Percentiles rank a stretch among this genome's conserved stretches.
phyloP scores from a whole-genome alignment of 2,888 invertebrate species.

The Spodoptera littoralis region DNA sequence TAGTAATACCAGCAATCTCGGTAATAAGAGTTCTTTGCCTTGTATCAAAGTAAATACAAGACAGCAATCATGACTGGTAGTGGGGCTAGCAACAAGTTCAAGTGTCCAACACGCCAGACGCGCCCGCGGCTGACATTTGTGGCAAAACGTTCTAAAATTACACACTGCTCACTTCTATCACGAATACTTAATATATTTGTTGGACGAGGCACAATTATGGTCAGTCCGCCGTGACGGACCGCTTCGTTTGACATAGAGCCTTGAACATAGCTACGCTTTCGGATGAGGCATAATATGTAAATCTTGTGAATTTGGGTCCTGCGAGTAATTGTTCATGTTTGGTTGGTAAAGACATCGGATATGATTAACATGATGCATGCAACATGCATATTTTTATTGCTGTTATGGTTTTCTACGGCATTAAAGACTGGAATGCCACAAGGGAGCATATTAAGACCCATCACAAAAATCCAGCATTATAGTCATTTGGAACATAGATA shows the following conservation, averaged over 20 bases:
- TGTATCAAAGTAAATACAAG: slow-evolving; percentile 24
- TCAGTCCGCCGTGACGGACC: slow-evolving; percentile 77
- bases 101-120: slow-evolving; percentile 38
- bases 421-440: slow-evolving; percentile 4
- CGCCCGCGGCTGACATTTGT: slow-evolving; percentile 65
- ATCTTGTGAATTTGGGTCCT: slow-evolving; percentile 1
- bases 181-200: slow-evolving; percentile 82
- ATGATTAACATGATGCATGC: neutral
- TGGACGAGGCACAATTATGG: slow-evolving; percentile 75
- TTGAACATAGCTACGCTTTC: slow-evolving; percentile 56
- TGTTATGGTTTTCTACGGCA: neutral
- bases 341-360: neutral
- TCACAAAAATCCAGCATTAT: too few species aligned
- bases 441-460: neutral
- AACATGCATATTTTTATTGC: neutral
- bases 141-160: slow-evolving; percentile 77
- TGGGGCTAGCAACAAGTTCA: slow-evolving; percentile 51
- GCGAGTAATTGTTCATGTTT: neutral
- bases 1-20: slow-evolving; percentile 12
- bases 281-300: slow-evolving; percentile 57
- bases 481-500: too few species aligned
- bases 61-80: slow-evolving; percentile 48
- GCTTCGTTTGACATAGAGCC: slow-evolving; percentile 70
- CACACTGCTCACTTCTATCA: slow-evolving; percentile 72
- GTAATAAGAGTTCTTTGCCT: slow-evolving; percentile 14